These are phyloP conservation scores for Clusia tigrina DNA, from an alignment of 2,888 invertebrate species.

Conservation along the genomic window DNA sequence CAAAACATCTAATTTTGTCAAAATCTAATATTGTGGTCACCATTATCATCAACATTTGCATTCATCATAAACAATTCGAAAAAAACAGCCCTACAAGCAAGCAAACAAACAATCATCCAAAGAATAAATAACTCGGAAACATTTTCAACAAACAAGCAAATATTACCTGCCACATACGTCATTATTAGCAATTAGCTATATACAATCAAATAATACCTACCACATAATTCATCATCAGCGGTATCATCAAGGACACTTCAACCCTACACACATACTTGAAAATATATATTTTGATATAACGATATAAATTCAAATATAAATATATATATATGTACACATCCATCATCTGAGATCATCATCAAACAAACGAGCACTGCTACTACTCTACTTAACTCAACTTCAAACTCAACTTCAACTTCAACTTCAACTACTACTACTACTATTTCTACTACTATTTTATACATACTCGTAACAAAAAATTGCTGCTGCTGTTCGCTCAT, in stretches of 20 bases:
- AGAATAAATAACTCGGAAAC: too few relatives aligned
- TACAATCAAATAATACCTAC: background rate
- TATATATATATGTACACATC: background rate
- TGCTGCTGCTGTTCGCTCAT: slow-evolving; percentile 28
- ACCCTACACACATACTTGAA: background rate
- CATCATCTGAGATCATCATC: background rate
- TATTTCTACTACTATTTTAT: slow-evolving; percentile 15
- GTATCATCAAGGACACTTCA: background rate
- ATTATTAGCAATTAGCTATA: background rate
- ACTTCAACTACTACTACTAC: slow-evolving; percentile 38
- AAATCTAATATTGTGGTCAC: too few relatives aligned
- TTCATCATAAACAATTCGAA: too few relatives aligned
- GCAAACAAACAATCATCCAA: too few relatives aligned
- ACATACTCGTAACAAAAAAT: slow-evolving; percentile 22
- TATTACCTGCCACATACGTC: background rate
- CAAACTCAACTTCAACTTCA: slow-evolving; percentile 34
- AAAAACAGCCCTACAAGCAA: too few relatives aligned
- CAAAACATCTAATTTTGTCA: too few relatives aligned
- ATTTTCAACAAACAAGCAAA: background rate
- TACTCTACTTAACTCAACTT: background rate
- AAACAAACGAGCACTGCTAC: background rate
- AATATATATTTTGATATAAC: background rate
- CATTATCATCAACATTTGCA: too few relatives aligned
- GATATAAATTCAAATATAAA: background rate
- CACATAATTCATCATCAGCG: background rate